Conservation (phyloP, 2,888 invertebrate species). For the Dioctria rufipes region DNA sequence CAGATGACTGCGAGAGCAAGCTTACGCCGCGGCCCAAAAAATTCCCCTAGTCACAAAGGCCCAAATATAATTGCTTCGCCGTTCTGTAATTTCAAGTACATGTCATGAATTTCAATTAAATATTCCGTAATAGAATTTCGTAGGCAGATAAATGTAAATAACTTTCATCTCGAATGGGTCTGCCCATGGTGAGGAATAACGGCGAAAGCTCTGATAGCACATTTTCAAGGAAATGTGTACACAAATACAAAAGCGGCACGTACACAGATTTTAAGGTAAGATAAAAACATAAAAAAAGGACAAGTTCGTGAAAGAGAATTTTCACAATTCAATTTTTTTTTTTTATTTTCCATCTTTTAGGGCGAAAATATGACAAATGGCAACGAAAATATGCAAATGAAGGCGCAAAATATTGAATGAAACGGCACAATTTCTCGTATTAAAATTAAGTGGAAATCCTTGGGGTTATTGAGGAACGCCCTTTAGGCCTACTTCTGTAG, state of each 20-base stretch:
- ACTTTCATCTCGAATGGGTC: slow-evolving; percentile 48
- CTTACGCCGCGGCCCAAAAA: slow-evolving; percentile 24
- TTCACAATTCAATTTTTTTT: slow-evolving; percentile 53
- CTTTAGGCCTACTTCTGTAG: slow-evolving; percentile 3
- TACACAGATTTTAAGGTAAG: slow-evolving; percentile 52
- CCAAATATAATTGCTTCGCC: slow-evolving; percentile 46
- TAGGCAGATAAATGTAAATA: slow-evolving; percentile 56
- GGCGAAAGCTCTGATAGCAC: slow-evolving; percentile 25
- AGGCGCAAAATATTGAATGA: slow-evolving; percentile 38
- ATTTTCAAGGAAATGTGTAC: slow-evolving; percentile 5
- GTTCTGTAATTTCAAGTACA: slow-evolving; percentile 54
- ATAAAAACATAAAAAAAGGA: slow-evolving; percentile 47
- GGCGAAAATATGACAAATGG: slow-evolving; percentile 54
- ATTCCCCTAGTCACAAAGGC: slow-evolving; percentile 43
- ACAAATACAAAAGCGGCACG: slow-evolving; percentile 26
- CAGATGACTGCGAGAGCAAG: slow-evolving; percentile 30
- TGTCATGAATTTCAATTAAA: slow-evolving; percentile 56
- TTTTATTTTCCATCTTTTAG: background rate
- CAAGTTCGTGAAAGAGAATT: slow-evolving; percentile 52
- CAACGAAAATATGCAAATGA: slow-evolving; percentile 45
- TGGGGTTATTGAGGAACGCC: background rate
- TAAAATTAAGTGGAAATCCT: slow-evolving; percentile 43
- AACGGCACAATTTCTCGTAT: slow-evolving; percentile 23
- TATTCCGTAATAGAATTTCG: slow-evolving; percentile 54
- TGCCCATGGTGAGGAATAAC: slow-evolving; percentile 32